phyloP scores from a whole-genome alignment of 2,113 vertebrate genomes.

The Pseudois nayaur region DNA sequence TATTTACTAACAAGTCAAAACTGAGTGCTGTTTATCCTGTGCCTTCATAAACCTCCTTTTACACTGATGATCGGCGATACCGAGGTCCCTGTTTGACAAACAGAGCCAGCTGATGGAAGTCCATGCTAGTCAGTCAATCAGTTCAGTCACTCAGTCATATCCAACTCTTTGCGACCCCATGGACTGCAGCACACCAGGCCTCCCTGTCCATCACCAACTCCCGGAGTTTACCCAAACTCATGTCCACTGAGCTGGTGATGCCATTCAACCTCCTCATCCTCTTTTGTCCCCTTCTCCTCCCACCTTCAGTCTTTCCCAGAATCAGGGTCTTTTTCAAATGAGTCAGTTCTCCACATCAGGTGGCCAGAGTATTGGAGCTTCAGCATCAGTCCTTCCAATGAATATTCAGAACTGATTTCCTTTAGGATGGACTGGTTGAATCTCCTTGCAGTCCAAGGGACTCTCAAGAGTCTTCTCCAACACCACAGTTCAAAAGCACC shows the following conservation, averaged over 20 bases:
- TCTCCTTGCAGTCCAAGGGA: not conserved
- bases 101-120: not conserved
- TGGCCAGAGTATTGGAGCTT: not conserved
- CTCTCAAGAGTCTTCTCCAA: not conserved
- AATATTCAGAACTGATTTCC: not conserved
- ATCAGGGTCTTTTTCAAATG: not conserved
- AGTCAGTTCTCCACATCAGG: not conserved
- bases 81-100: not conserved
- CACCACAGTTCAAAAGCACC: not conserved
- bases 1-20: not conserved
- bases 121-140: not conserved
- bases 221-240: not conserved
- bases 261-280: not conserved
- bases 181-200: not conserved
- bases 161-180: not conserved
- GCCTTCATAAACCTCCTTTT: not conserved
- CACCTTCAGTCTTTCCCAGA: fast-evolving
- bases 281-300: not conserved
- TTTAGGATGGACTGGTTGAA: not conserved
- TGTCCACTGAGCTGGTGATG: not conserved
- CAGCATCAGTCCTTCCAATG: not conserved
- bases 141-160: not conserved
- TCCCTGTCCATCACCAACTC: not conserved
- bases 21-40: not conserved
- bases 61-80: fast-evolving